Evolutionary conservation across 2,113 vertebrate genomes (phyloP).

Genomic region (Turdus rufiventris): DNA sequence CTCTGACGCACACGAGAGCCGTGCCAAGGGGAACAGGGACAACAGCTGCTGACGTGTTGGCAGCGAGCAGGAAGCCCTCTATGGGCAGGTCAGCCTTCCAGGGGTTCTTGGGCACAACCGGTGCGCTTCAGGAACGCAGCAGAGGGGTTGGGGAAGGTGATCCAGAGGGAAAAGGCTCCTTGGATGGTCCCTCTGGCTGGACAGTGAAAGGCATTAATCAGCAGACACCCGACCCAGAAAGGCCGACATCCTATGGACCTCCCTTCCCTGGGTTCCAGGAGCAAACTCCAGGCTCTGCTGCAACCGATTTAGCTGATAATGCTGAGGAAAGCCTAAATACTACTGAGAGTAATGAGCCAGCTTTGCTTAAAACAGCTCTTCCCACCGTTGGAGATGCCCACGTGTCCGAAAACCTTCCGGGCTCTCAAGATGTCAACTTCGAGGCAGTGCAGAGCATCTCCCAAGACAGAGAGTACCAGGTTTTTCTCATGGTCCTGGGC

Average conservation of each 20-base stretch:
- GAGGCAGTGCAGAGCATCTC: not conserved
- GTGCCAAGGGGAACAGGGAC: not conserved
- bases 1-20: fast-evolving
- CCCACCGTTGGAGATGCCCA: not conserved
- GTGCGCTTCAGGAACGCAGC: fast-evolving
- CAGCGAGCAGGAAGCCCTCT: not conserved
- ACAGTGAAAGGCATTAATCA: not conserved
- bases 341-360: not conserved
- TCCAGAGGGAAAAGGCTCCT: not conserved
- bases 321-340: not conserved
- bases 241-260: not conserved
- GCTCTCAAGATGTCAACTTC: not conserved
- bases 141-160: not conserved
- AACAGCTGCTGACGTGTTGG: not conserved
- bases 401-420: not conserved
- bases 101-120: fast-evolving
- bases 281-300: not conserved
- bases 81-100: not conserved
- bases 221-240: not conserved
- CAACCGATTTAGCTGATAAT: not conserved
- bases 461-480: constrained; percentile 66
- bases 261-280: fast-evolving
- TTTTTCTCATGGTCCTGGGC: constrained; percentile 78
- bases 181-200: not conserved
- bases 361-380: not conserved